Evolutionary conservation across 2,888 invertebrate species (phyloP).

Genomic region (Tipula confusa): DNA sequence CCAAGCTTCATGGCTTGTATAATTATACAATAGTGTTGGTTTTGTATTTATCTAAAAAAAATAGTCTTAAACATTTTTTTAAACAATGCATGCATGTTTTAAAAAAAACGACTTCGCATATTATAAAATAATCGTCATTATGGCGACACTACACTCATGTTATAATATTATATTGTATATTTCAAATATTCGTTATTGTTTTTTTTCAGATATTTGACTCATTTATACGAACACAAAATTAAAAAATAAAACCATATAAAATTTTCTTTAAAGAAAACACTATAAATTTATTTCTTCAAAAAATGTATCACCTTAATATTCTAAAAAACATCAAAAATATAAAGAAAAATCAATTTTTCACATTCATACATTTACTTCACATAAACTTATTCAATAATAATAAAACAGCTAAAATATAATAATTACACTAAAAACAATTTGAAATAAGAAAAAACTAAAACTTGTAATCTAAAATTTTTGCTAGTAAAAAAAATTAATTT

Average conservation of each 20-base stretch:
- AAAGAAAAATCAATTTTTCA: not conserved
- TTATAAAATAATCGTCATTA: not conserved
- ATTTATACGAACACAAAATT: not conserved
- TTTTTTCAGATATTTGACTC: not conserved
- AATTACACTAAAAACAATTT: not conserved
- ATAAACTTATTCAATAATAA: not conserved
- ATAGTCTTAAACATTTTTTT: not conserved
- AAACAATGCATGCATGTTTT: too few relatives aligned
- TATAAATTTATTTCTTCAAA: not conserved
- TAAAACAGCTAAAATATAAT: not conserved
- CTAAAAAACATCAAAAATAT: not conserved
- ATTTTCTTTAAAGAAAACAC: not conserved
- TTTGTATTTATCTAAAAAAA: not conserved
- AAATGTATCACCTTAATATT: not conserved
- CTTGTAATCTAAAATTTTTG: not conserved
- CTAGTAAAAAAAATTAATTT: not conserved
- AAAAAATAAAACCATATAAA: not conserved
- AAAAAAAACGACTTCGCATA: not conserved
- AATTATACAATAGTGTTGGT: not conserved
- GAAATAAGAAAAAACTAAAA: not conserved
- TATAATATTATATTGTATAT: not conserved
- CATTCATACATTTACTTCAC: not conserved
- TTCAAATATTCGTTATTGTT: not conserved
- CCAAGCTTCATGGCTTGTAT: too few relatives aligned
- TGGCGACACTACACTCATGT: not conserved